phyloP scores from a whole-genome alignment of 1,140 invertebrate species.

The Drosophila busckii region DNA sequence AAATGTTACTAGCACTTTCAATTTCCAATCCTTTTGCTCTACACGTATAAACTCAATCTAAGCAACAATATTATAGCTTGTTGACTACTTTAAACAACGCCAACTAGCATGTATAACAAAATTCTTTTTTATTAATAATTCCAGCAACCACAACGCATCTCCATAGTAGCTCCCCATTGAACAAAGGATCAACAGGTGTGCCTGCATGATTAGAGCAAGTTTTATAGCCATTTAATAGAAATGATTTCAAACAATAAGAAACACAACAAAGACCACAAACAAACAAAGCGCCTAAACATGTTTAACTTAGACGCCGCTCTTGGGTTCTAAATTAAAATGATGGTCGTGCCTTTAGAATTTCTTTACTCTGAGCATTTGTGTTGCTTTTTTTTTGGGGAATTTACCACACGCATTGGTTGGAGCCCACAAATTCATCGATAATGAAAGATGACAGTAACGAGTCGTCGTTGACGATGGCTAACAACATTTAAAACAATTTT shows the following conservation, averaged over 20 bases:
- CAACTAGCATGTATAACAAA: too few relatives aligned
- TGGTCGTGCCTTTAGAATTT: constrained; percentile 6
- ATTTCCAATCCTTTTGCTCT: too few relatives aligned
- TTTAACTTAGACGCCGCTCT: constrained; percentile 45
- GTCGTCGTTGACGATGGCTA: constrained; percentile 50
- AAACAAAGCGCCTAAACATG: constrained; percentile 55
- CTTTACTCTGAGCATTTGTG: background rate
- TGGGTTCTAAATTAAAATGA: constrained; percentile 69
- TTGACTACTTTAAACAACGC: too few relatives aligned
- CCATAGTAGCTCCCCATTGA: constrained; percentile 29
- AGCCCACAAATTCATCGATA: constrained; percentile 72
- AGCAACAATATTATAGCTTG: too few relatives aligned
- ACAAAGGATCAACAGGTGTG: constrained; percentile 75
- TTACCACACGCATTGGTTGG: constrained; percentile 65
- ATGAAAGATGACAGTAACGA: constrained; percentile 78
- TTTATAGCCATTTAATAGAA: constrained; percentile 70
- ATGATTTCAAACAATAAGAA: constrained; percentile 33
- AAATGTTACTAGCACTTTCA: too few relatives aligned
- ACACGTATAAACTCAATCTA: too few relatives aligned
- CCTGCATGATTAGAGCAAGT: constrained; percentile 58
- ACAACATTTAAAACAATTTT: constrained; percentile 77
- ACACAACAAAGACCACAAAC: constrained; percentile 9
- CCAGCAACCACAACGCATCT: too few relatives aligned
- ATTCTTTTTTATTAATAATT: too few relatives aligned
- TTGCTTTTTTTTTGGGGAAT: constrained; percentile 4